Conservation (phyloP, 2,113 vertebrate genomes). For the Casuarius casuarius region DNA sequence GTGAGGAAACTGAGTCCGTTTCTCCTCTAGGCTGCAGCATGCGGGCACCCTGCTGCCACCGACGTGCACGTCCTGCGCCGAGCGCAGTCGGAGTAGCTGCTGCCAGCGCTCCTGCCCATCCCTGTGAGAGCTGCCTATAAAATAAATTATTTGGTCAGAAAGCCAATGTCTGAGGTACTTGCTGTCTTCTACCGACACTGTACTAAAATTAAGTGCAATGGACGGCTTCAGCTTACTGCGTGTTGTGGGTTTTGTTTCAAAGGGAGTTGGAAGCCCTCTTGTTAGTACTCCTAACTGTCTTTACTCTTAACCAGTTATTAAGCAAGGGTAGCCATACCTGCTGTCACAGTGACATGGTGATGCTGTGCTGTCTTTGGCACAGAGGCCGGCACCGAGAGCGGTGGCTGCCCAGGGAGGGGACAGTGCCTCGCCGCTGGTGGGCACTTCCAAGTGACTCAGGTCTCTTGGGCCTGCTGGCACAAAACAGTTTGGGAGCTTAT, state of each 20-base stretch:
- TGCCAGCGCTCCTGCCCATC: background rate
- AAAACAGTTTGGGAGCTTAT: background rate
- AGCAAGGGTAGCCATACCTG: background rate
- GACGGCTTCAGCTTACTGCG: background rate
- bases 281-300: background rate
- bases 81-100: background rate
- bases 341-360: background rate
- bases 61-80: background rate
- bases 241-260: background rate
- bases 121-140: background rate
- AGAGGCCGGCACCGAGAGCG: rapidly evolving
- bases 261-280: background rate
- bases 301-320: background rate
- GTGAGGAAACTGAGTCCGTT: background rate
- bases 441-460: background rate
- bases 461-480: background rate
- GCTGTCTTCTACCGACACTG: background rate
- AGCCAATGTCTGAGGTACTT: background rate
- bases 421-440: background rate
- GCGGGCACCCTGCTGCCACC: background rate
- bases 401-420: background rate
- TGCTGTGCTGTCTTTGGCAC: background rate
- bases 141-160: background rate
- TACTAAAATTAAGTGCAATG: background rate
- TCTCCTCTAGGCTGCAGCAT: background rate